These are phyloP conservation scores for Polyergus mexicanus DNA, from an alignment of 1,140 invertebrate genomes.

Conservation along the genomic window DNA sequence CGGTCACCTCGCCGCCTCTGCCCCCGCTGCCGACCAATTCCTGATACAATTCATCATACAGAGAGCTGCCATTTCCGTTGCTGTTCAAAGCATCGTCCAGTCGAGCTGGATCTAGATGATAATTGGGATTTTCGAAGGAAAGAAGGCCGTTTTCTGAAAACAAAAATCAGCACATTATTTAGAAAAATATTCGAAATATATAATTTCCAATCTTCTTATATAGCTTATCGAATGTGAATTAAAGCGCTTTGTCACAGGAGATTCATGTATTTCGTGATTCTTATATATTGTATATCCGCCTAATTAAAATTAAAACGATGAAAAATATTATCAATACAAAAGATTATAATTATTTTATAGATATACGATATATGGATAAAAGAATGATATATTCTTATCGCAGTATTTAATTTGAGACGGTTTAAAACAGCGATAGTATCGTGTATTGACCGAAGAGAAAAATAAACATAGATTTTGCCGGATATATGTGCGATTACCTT, in stretches of 20 bases:
- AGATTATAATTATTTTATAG: conserved; percentile 5
- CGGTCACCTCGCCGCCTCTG: conserved; percentile 72
- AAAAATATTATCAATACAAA: conserved; percentile 10
- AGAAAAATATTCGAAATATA: background rate
- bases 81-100: conserved; percentile 93
- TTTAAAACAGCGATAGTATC: background rate
- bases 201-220: background rate
- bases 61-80: conserved; percentile 88
- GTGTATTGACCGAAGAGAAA: conserved; percentile 2
- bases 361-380: too few species aligned
- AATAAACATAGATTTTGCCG: conserved; percentile 42
- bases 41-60: conserved; percentile 89
- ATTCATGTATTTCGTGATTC: background rate
- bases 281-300: background rate
- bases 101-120: conserved; percentile 92
- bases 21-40: conserved; percentile 87
- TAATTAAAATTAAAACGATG: conserved; percentile 1
- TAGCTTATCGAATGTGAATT: background rate
- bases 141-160: conserved; percentile 93
- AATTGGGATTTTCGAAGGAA: conserved; percentile 96
- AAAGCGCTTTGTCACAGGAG: background rate
- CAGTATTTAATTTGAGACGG: background rate
- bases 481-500: background rate
- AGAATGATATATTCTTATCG: background rate
- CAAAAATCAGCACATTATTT: conserved; percentile 28